Evolutionary conservation across 2,888 invertebrate species (phyloP).

Genomic region (Strigamia crassipes): DNA sequence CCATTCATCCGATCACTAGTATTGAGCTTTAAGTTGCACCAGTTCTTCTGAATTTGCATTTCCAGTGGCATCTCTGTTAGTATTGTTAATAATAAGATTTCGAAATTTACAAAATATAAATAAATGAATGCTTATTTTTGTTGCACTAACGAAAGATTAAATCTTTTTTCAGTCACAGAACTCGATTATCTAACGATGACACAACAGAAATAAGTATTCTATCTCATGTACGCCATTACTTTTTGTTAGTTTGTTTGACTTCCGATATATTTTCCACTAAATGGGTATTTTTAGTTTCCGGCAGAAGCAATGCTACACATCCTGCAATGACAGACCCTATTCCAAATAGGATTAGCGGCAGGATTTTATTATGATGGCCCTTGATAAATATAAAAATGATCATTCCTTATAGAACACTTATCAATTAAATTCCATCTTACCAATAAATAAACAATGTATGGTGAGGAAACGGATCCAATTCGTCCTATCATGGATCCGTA

Average conservation of each 20-base stretch:
- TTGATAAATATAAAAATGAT: neutral
- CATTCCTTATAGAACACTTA: neutral
- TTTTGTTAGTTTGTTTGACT: neutral
- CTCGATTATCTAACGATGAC: too few species aligned
- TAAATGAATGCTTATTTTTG: too few species aligned
- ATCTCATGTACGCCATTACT: neutral
- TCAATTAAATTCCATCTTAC: neutral
- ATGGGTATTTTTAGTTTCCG: neutral
- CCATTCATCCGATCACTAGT: too few species aligned
- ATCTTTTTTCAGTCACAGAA: too few species aligned
- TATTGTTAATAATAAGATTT: neutral
- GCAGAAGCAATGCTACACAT: neutral
- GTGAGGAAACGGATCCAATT: conserved; percentile 74
- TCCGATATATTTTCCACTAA: neutral
- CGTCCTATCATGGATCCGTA: conserved; percentile 78
- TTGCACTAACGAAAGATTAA: too few species aligned
- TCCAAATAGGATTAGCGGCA: conserved; percentile 13
- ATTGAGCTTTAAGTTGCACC: neutral
- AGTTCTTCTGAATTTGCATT: neutral
- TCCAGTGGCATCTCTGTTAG: neutral
- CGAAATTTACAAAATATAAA: neutral
- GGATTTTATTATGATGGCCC: neutral
- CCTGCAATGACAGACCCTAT: neutral
- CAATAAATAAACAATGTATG: conserved; percentile 65
- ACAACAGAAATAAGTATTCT: too few species aligned